These are phyloP conservation scores for Urocynchramus pylzowi DNA, from an alignment of 2,113 vertebrate genomes.

Conservation along the genomic window DNA sequence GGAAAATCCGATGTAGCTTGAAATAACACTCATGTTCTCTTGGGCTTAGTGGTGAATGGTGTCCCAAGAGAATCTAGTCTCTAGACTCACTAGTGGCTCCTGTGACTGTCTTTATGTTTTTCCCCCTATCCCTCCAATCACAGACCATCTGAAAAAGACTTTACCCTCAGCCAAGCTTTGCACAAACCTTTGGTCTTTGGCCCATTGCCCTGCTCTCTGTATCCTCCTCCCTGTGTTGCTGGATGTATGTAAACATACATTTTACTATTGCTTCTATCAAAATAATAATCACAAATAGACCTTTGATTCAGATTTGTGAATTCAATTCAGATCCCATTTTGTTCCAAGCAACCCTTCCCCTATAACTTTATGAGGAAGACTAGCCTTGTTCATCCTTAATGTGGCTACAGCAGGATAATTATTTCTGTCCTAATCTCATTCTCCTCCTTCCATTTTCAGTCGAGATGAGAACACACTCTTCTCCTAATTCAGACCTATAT, in stretches of 20 bases:
- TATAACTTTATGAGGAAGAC: neutral
- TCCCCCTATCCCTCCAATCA: neutral
- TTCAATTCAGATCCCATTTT: neutral
- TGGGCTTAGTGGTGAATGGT: accelerated
- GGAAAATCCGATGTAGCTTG: neutral
- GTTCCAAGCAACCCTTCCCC: neutral
- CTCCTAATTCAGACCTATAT: neutral
- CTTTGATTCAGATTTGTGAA: too few relatives aligned
- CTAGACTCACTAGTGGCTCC: neutral
- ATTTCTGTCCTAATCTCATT: neutral
- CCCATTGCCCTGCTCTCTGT: neutral
- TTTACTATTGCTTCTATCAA: neutral
- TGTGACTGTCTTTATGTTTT: neutral
- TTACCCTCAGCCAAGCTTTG: neutral
- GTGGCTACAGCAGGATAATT: neutral
- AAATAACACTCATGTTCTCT: neutral
- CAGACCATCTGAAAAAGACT: neutral
- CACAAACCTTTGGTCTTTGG: neutral
- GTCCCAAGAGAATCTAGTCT: neutral
- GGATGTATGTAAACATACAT: neutral
- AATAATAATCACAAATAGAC: neutral
- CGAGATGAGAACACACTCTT: neutral
- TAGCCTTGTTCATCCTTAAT: neutral
- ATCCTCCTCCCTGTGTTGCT: neutral
- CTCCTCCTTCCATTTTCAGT: neutral